Conservation (phyloP, 1,140 invertebrate species). For the Ectropis grisescens region DNA sequence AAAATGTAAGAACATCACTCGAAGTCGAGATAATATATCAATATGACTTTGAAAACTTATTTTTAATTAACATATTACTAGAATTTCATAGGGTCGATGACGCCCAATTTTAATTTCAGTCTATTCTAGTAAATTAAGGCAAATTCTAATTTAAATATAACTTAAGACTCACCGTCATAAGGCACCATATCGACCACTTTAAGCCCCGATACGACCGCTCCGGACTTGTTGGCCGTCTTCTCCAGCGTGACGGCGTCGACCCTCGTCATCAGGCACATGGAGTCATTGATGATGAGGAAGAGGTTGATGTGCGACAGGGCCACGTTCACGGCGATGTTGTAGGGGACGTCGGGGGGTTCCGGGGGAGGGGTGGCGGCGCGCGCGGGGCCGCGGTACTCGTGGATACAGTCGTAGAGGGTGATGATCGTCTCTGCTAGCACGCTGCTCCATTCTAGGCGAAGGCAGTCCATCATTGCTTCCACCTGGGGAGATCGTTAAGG, state of each 20-base stretch:
- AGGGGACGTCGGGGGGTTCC: slow-evolving; percentile 13
- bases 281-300: slow-evolving; percentile 46
- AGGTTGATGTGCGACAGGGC: slow-evolving; percentile 63
- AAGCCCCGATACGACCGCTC: slow-evolving; percentile 47
- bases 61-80: too few species aligned
- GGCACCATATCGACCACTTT: slow-evolving; percentile 63
- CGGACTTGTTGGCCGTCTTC: slow-evolving; percentile 33
- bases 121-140: too few species aligned
- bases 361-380: slow-evolving; percentile 2
- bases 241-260: slow-evolving; percentile 57
- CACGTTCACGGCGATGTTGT: slow-evolving; percentile 44
- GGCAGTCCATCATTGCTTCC: slow-evolving; percentile 66
- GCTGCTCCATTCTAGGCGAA: slow-evolving; percentile 56
- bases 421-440: slow-evolving; percentile 43
- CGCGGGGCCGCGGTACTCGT: slow-evolving; percentile 28
- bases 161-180: slow-evolving; percentile 44
- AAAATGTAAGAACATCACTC: too few species aligned
- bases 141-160: too few species aligned
- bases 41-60: too few species aligned
- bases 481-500: slow-evolving; percentile 23
- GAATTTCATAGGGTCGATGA: too few species aligned
- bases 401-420: slow-evolving; percentile 36
- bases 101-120: too few species aligned
- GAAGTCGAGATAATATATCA: too few species aligned
- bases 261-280: slow-evolving; percentile 54